Evolutionary conservation across 1,140 invertebrate genomes (phyloP).

Genomic region (Penaeus vannamei): DNA sequence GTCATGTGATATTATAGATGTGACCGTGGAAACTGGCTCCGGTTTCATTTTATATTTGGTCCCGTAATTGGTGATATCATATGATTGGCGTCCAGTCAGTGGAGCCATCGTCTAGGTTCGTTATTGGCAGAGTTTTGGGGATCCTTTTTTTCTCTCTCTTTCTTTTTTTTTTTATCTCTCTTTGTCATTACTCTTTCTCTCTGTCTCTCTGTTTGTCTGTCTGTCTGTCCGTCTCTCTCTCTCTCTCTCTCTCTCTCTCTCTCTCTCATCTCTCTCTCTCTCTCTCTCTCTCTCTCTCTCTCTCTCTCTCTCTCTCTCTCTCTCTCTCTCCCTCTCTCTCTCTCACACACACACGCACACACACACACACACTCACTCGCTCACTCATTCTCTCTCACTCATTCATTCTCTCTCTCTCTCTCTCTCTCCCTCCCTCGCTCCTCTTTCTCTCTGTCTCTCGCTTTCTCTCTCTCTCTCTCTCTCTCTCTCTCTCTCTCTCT

Average conservation of each 20-base stretch:
- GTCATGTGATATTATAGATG: slow-evolving; percentile 51
- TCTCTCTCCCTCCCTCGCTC: not conserved
- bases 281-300: not conserved
- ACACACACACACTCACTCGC: too few relatives aligned
- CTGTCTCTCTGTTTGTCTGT: not conserved
- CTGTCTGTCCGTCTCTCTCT: slow-evolving; percentile 20
- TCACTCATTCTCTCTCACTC: slow-evolving; percentile 29
- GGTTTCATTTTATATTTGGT: slow-evolving; percentile 52
- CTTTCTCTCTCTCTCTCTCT: slow-evolving; percentile 6
- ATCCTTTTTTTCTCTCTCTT: not conserved
- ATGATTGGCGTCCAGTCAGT: slow-evolving; percentile 42
- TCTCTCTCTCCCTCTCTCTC: not conserved
- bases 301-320: slow-evolving; percentile 32
- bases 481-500: slow-evolving; percentile 7
- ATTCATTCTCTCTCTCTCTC: slow-evolving; percentile 29
- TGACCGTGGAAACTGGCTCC: slow-evolving; percentile 38
- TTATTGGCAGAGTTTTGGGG: slow-evolving; percentile 9
- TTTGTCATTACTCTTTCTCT: not conserved
- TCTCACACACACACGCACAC: too few relatives aligned
- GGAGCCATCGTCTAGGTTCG: slow-evolving; percentile 8
- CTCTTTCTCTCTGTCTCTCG: not conserved
- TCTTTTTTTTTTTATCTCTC: not conserved
- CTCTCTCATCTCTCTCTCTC: slow-evolving; percentile 22
- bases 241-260: slow-evolving; percentile 45
- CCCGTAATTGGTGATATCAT: slow-evolving; percentile 51